Percentiles rank a stretch among this genome's conserved stretches.
These are phyloP conservation scores for Sebastes umbrosus DNA, from an alignment of 2,797 vertebrate species.

Conservation along the genomic window DNA sequence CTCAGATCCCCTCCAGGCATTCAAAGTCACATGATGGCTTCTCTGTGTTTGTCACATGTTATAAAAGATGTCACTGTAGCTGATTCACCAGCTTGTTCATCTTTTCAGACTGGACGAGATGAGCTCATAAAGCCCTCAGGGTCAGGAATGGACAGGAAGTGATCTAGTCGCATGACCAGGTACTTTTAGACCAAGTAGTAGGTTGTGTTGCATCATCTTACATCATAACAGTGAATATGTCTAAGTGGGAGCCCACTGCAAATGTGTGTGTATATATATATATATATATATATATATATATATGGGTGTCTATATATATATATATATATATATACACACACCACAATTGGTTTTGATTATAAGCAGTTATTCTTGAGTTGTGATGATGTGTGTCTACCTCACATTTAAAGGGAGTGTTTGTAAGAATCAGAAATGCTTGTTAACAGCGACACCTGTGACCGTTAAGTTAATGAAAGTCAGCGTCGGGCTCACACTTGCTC, in stretches of 20 bases:
- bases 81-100: conserved; percentile 33
- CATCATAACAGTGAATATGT: background rate
- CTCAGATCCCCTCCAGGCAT: background rate
- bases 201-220: background rate
- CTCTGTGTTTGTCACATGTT: conserved; percentile 19
- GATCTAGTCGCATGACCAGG: conserved; percentile 43
- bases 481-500: too few species aligned
- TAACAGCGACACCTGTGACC: too few species aligned
- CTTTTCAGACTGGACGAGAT: conserved; percentile 50
- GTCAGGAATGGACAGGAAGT: conserved; percentile 42
- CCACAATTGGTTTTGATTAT: background rate
- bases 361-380: background rate
- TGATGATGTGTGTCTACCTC: background rate
- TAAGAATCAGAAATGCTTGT: too few species aligned
- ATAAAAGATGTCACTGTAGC: background rate
- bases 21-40: conserved; percentile 43
- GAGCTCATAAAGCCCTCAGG: conserved; percentile 31
- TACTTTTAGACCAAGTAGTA: conserved; percentile 28
- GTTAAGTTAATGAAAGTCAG: too few species aligned
- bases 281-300: background rate
- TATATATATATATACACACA: background rate
- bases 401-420: background rate
- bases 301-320: too few species aligned
- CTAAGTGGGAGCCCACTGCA: background rate
- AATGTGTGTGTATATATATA: too few species aligned